These are phyloP conservation scores for Drosophila anceps DNA, from an alignment of 2,888 invertebrate genomes.

Conservation along the genomic window DNA sequence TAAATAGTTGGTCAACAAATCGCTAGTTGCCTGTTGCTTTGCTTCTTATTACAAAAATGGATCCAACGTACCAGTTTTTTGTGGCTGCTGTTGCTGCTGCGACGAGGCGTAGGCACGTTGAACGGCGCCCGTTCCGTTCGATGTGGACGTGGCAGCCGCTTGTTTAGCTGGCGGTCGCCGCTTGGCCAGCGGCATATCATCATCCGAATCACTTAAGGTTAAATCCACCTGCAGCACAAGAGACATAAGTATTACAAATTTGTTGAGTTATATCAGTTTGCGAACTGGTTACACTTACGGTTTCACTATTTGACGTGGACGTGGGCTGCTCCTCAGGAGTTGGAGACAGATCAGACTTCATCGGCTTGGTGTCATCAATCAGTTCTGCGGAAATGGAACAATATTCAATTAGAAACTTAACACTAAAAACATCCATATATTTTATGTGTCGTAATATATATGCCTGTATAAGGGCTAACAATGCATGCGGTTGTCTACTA, in stretches of 20 bases:
- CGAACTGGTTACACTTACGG: constrained; percentile 67
- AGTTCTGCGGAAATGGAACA: constrained; percentile 62
- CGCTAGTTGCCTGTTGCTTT: constrained; percentile 42
- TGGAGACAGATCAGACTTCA: constrained; percentile 71
- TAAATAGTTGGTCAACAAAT: constrained; percentile 35
- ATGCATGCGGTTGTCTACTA: constrained; percentile 57
- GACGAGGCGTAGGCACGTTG: constrained; percentile 69
- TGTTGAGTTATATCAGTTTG: background rate
- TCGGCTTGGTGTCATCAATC: constrained; percentile 82
- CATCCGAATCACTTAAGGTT: constrained; percentile 91
- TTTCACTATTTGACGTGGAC: constrained; percentile 85
- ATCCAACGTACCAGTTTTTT: constrained; percentile 85
- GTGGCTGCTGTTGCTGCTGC: constrained; percentile 66
- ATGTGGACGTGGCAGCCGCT: constrained; percentile 74
- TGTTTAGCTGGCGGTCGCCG: constrained; percentile 85
- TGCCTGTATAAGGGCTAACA: background rate
- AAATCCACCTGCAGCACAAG: constrained; percentile 87
- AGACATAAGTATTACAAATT: background rate
- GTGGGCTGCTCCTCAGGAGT: constrained; percentile 83
- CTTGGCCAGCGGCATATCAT: constrained; percentile 88
- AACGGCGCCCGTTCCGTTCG: constrained; percentile 69
- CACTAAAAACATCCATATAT: too few relatives aligned
- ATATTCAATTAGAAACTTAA: background rate
- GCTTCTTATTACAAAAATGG: constrained; percentile 79
- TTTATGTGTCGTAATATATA: background rate